Percentiles rank a stretch among this genome's conserved stretches.
phyloP scores from a whole-genome alignment of 1,140 invertebrate species.

The Drosophila nasuta region DNA sequence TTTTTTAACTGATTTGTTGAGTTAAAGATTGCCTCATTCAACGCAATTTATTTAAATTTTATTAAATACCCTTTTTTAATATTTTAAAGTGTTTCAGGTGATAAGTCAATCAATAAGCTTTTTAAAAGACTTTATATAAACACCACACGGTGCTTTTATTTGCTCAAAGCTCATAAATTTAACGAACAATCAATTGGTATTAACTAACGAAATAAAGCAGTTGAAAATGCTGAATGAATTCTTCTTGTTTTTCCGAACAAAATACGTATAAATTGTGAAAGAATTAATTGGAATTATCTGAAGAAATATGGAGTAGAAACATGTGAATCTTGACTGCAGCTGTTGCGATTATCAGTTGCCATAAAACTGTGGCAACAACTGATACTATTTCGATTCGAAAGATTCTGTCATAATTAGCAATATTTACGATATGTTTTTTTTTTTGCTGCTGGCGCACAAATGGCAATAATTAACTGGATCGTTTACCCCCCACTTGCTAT shows the following conservation, averaged over 20 bases:
- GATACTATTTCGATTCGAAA: neutral
- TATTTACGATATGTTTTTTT: constrained; percentile 8
- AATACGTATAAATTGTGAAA: no score
- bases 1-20: neutral
- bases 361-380: neutral
- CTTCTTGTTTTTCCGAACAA: no score
- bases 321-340: neutral
- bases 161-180: no score
- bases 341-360: neutral
- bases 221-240: neutral
- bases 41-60: neutral
- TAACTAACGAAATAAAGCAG: neutral
- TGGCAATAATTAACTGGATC: neutral
- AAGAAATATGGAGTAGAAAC: constrained; percentile 1
- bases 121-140: no score
- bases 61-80: neutral
- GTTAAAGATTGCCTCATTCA: no score
- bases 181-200: neutral
- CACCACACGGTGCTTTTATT: no score
- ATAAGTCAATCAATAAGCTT: no score
- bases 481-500: constrained; percentile 9
- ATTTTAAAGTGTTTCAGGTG: neutral
- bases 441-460: neutral
- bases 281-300: constrained; percentile 1
- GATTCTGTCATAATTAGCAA: constrained; percentile 5